These are phyloP conservation scores for Momotus momota DNA, from an alignment of 2,797 vertebrate species.

Conservation along the genomic window DNA sequence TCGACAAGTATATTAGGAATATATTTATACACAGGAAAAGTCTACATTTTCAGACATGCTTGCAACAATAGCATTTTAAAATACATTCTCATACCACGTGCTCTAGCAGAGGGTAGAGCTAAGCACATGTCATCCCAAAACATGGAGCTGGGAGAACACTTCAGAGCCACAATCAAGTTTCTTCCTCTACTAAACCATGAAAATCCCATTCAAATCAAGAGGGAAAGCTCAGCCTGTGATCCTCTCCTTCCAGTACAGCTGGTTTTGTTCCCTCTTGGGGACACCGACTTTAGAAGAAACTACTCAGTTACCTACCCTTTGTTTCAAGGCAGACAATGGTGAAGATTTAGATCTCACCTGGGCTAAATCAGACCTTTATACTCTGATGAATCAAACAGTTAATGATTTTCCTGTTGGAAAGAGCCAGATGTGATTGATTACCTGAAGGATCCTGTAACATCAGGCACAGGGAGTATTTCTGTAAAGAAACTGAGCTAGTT, in stretches of 20 bases:
- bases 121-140: neutral
- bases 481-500: neutral
- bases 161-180: neutral
- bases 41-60: neutral
- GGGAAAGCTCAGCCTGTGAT: neutral
- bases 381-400: neutral
- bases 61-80: neutral
- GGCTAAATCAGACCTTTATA: neutral
- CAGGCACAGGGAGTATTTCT: neutral
- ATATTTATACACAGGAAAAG: neutral
- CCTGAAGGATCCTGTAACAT: neutral
- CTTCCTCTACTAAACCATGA: neutral
- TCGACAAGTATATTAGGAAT: neutral
- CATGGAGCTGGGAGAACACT: neutral
- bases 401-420: neutral
- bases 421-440: neutral
- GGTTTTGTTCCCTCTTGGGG: neutral
- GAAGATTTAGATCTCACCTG: neutral
- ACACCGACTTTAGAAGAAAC: neutral
- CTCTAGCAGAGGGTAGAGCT: neutral
- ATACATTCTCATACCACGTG: accelerated
- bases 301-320: neutral
- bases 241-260: neutral
- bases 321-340: neutral
- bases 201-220: neutral